Percentiles rank a stretch among this genome's conserved stretches.
These are phyloP conservation scores for Heliangelus exortis DNA, from an alignment of 2,797 vertebrate genomes.

Conservation along the genomic window DNA sequence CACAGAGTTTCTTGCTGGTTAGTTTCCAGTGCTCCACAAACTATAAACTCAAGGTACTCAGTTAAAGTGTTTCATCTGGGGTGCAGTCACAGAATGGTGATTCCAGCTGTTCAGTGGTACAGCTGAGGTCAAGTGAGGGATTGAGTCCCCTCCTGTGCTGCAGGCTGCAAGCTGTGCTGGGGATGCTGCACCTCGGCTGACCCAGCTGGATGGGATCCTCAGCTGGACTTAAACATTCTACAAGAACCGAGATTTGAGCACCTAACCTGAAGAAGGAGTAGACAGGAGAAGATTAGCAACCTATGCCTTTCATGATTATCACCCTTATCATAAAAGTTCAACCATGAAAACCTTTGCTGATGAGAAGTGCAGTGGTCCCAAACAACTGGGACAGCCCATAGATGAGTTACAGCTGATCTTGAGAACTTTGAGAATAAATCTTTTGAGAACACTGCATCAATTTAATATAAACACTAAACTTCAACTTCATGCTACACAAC, in stretches of 20 bases:
- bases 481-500: background rate
- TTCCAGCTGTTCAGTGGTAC: background rate
- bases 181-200: background rate
- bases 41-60: background rate
- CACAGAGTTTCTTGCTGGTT: background rate
- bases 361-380: background rate
- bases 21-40: background rate
- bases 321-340: slow-evolving; percentile 6
- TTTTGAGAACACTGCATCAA: slow-evolving; percentile 34
- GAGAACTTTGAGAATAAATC: slow-evolving; percentile 36
- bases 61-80: background rate
- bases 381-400: slow-evolving; percentile 24
- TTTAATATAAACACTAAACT: background rate
- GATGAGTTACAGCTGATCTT: background rate
- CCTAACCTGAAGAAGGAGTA: background rate
- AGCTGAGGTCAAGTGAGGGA: background rate
- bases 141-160: background rate
- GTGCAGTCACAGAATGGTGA: background rate
- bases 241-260: background rate
- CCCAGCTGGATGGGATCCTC: background rate
- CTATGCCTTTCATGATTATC: background rate
- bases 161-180: background rate
- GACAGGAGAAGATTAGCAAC: background rate
- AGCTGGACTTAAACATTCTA: background rate
- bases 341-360: background rate